Evolutionary conservation across 1,140 invertebrate species (phyloP).

Genomic region (Drosophila nikananu): DNA sequence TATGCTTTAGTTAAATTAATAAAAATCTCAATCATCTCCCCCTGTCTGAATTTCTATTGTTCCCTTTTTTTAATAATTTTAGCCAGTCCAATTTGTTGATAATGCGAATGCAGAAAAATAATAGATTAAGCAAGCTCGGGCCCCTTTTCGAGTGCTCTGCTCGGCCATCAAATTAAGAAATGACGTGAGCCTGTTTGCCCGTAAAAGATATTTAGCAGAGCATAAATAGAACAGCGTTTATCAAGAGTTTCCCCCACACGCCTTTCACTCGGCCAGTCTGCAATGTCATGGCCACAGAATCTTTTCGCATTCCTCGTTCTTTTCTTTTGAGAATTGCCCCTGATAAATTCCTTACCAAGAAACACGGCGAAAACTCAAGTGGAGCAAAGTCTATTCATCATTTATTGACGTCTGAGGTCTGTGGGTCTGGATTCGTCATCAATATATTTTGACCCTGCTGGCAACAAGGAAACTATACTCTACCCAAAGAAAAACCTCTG

Average conservation of each 20-base stretch:
- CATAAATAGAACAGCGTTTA: conserved; percentile 42
- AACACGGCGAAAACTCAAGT: conserved; percentile 21
- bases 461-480: conserved; percentile 8
- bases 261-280: conserved; percentile 32
- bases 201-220: conserved; percentile 33
- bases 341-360: conserved; percentile 28
- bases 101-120: conserved; percentile 49
- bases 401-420: conserved; percentile 25
- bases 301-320: conserved; percentile 14
- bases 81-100: conserved; percentile 24
- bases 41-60: not conserved
- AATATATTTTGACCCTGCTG: conserved; percentile 11
- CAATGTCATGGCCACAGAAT: conserved; percentile 43
- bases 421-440: conserved; percentile 21
- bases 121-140: conserved; percentile 41
- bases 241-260: conserved; percentile 24
- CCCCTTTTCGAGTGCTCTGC: conserved; percentile 35
- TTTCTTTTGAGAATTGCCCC: conserved; percentile 15
- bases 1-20: too few species aligned
- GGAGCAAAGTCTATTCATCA: conserved; percentile 29
- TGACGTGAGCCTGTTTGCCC: conserved; percentile 54
- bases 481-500: conserved; percentile 16
- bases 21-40: too few species aligned
- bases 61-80: conserved; percentile 13
- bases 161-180: conserved; percentile 66